Conservation (phyloP, 2,797 vertebrate species). For the Gila robusta region DNA sequence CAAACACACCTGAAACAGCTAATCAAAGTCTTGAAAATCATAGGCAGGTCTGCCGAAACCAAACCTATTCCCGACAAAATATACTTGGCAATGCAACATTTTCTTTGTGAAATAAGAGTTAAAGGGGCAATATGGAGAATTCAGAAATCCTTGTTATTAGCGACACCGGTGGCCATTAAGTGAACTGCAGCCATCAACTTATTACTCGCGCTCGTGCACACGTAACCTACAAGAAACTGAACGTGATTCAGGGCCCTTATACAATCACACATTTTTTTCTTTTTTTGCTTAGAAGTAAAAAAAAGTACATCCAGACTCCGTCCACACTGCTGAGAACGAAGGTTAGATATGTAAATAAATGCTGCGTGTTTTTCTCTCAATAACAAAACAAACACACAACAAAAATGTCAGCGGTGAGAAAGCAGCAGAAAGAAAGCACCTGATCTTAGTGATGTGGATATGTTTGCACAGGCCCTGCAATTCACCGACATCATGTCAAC, state of each 20-base stretch:
- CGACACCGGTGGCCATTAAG: background rate
- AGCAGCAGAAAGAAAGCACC: background rate
- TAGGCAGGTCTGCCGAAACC: slow-evolving; percentile 19
- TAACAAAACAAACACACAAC: background rate
- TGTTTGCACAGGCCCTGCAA: too few relatives aligned
- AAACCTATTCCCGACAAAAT: background rate
- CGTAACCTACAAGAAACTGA: background rate
- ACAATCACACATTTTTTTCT: background rate
- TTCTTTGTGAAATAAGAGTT: background rate
- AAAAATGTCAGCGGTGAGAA: background rate
- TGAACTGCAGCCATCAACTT: background rate
- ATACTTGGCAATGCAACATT: background rate
- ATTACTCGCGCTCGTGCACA: background rate
- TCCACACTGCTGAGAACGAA: too few relatives aligned
- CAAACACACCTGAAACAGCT: slow-evolving; percentile 34
- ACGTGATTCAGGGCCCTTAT: background rate
- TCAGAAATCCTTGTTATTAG: background rate
- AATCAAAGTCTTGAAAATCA: slow-evolving; percentile 41
- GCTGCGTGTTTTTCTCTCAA: background rate
- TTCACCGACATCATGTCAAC: background rate
- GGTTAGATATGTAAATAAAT: too few relatives aligned
- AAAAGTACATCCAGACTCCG: too few relatives aligned
- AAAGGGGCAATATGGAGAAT: background rate
- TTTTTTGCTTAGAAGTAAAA: background rate
- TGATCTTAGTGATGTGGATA: background rate